phyloP scores from a whole-genome alignment of 2,888 invertebrate genomes.

The Melanchra persicariae region DNA sequence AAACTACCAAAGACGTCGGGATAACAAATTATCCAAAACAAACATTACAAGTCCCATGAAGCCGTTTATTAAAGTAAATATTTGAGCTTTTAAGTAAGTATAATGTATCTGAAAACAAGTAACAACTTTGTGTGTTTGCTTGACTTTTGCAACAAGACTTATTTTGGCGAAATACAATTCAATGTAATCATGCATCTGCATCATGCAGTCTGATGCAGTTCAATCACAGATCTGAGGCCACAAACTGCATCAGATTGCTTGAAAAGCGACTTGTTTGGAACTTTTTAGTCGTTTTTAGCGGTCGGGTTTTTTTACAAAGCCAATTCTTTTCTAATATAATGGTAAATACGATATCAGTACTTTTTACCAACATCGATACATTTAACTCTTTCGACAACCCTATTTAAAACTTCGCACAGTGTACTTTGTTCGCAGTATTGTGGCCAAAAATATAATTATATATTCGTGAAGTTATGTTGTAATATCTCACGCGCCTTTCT shows the following conservation, averaged over 20 bases:
- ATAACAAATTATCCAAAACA: slow-evolving; percentile 52
- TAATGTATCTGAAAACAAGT: background rate
- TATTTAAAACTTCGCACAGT: slow-evolving; percentile 36
- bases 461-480: slow-evolving; percentile 41
- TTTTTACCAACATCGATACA: background rate
- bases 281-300: too few species aligned
- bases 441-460: slow-evolving; percentile 56
- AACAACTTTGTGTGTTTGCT: slow-evolving; percentile 17
- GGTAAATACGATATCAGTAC: background rate
- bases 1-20: slow-evolving; percentile 29
- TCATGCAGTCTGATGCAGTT: too few species aligned
- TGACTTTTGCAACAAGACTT: slow-evolving; percentile 18
- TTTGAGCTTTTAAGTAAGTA: slow-evolving; percentile 38
- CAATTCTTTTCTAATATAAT: background rate
- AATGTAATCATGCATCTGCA: too few species aligned
- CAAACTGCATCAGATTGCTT: too few species aligned
- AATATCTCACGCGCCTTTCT: slow-evolving; percentile 37
- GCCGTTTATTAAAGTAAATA: slow-evolving; percentile 48
- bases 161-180: too few species aligned
- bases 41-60: slow-evolving; percentile 36
- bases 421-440: slow-evolving; percentile 22
- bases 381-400: background rate
- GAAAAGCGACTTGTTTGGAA: too few species aligned
- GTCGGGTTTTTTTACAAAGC: too few species aligned
- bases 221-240: too few species aligned